Conservation (phyloP, 2,797 vertebrate species). For the Cossypha dichroa region DNA sequence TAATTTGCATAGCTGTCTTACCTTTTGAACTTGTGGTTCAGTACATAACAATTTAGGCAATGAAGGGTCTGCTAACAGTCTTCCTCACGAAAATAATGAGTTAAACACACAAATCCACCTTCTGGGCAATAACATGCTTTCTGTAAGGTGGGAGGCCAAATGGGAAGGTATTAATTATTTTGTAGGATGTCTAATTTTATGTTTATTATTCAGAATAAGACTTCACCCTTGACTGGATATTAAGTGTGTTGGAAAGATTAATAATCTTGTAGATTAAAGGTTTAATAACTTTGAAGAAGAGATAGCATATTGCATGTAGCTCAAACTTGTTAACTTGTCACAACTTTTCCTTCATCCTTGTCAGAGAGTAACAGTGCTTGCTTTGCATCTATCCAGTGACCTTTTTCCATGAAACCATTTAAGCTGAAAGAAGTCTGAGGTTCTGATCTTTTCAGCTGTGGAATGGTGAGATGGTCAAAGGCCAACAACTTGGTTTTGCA, state of each 20-base stretch:
- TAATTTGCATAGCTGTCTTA: background rate
- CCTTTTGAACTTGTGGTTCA: background rate
- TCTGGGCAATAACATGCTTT: background rate
- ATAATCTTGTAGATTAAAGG: background rate
- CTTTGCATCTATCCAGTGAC: background rate
- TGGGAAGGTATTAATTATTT: background rate
- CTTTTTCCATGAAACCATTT: background rate
- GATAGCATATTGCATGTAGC: background rate
- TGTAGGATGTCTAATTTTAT: background rate
- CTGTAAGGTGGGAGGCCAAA: background rate
- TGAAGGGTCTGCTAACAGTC: background rate
- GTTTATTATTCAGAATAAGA: background rate
- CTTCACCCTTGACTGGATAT: background rate
- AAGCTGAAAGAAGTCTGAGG: background rate
- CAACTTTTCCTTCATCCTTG: background rate
- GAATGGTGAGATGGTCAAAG: background rate
- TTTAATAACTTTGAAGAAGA: background rate
- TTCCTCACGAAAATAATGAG: background rate
- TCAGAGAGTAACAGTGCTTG: background rate
- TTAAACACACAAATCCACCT: background rate
- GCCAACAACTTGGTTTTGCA: rapidly evolving
- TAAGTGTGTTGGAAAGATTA: background rate
- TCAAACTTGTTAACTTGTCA: background rate
- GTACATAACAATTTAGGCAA: background rate
- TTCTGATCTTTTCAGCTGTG: background rate